These are phyloP conservation scores for Conopomorpha cramerella DNA, from an alignment of 1,140 invertebrate genomes.

Conservation along the genomic window DNA sequence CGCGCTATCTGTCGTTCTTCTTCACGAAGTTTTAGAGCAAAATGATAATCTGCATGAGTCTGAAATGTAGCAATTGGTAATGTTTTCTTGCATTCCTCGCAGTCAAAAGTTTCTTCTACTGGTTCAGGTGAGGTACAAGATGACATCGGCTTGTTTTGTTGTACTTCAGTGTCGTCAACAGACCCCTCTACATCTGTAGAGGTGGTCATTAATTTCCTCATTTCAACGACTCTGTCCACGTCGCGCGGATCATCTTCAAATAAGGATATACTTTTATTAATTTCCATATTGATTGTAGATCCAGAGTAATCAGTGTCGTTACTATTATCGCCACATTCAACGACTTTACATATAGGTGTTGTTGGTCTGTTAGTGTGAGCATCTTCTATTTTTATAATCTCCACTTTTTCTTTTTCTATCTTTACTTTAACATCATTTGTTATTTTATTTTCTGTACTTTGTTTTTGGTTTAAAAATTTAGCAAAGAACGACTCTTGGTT, in stretches of 20 bases:
- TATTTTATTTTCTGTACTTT: conserved; percentile 4
- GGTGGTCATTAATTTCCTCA: conserved; percentile 27
- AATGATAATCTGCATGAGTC: conserved; percentile 65
- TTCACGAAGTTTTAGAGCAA: conserved; percentile 62
- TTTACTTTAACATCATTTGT: too few species aligned
- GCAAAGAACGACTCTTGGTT: conserved; percentile 56
- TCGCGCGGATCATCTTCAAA: conserved; percentile 36
- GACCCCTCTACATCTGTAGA: conserved; percentile 8
- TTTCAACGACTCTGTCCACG: conserved; percentile 23
- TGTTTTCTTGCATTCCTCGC: conserved; percentile 59
- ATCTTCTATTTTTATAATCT: background rate
- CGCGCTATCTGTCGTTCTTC: conserved; percentile 47
- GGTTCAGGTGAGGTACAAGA: background rate
- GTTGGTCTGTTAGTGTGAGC: conserved; percentile 4
- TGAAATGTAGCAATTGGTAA: conserved; percentile 44
- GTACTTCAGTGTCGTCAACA: conserved; percentile 1
- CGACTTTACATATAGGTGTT: conserved; percentile 18
- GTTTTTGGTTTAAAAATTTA: conserved; percentile 32
- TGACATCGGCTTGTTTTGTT: background rate
- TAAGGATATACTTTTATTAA: conserved; percentile 44
- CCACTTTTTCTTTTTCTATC: background rate
- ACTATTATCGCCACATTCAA: conserved; percentile 25
- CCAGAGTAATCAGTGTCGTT: conserved; percentile 40
- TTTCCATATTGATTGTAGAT: conserved; percentile 50
- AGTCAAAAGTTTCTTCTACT: conserved; percentile 21